phyloP scores from a whole-genome alignment of 2,113 vertebrate genomes.

The Syngnathus floridae region DNA sequence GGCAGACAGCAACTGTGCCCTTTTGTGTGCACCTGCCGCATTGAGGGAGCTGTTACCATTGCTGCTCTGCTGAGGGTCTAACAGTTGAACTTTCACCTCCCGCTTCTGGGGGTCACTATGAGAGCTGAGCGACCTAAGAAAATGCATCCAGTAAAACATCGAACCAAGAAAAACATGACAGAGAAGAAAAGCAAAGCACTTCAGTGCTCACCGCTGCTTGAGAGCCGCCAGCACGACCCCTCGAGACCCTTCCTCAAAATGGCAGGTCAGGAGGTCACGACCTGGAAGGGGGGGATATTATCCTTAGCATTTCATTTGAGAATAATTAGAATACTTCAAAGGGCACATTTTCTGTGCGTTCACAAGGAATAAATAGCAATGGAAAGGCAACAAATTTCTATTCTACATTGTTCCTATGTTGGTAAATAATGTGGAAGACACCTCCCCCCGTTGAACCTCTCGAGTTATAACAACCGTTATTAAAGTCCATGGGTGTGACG shows the following conservation, averaged over 20 bases:
- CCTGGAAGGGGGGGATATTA: conserved; percentile 37
- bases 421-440: not conserved
- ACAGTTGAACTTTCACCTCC: conserved; percentile 78
- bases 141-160: not conserved
- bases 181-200: too few species aligned
- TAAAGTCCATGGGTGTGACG: not conserved
- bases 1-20: not conserved
- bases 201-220: conserved; percentile 76
- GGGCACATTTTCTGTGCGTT: too few species aligned
- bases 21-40: conserved; percentile 2
- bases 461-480: too few species aligned
- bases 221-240: conserved; percentile 71
- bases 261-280: conserved; percentile 78
- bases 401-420: not conserved
- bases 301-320: not conserved
- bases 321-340: too few species aligned
- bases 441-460: too few species aligned
- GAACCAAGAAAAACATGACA: not conserved
- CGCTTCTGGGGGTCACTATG: conserved; percentile 68
- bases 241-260: conserved; percentile 74
- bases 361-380: too few species aligned
- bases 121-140: conserved; percentile 54
- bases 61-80: conserved; percentile 41
- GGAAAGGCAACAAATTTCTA: not conserved
- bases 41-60: not conserved